A percentile compares a stretch with the other conserved stretches of the same genome.
These are phyloP conservation scores for Rhorus exstirpatorius DNA, from an alignment of 2,888 invertebrate genomes.

Conservation along the genomic window DNA sequence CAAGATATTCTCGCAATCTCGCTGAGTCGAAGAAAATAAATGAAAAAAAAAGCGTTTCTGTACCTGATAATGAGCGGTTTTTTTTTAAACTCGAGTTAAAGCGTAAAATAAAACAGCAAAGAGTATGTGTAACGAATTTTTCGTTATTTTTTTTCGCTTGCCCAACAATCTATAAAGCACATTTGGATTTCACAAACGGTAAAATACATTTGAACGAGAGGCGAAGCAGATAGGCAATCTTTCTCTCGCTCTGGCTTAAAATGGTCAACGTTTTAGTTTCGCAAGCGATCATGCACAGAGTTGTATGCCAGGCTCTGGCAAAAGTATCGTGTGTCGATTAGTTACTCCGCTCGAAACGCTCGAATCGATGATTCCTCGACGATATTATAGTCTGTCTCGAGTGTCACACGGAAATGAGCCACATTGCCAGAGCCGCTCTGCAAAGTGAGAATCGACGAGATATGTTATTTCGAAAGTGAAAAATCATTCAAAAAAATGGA, in stretches of 20 bases:
- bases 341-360: constrained; percentile 68
- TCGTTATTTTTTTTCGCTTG: no score
- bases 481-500: no score
- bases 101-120: no score
- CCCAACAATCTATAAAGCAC: no score
- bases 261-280: constrained; percentile 51
- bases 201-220: no score
- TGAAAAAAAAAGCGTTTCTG: background rate
- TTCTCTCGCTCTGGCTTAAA: constrained; percentile 32
- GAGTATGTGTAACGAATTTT: no score
- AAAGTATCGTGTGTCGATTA: constrained; percentile 75
- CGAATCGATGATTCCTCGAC: constrained; percentile 43
- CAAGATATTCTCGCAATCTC: background rate
- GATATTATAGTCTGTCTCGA: constrained; percentile 35
- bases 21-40: background rate
- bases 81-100: no score
- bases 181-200: no score
- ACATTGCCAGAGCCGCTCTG: constrained; percentile 65
- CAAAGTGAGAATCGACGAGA: constrained; percentile 61
- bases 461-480: background rate
- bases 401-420: constrained; percentile 66
- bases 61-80: background rate
- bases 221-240: background rate
- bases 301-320: constrained; percentile 75
- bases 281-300: constrained; percentile 50